Evolutionary conservation across 2,888 invertebrate genomes (phyloP).

Genomic region (Agonopterix alstromeriana): DNA sequence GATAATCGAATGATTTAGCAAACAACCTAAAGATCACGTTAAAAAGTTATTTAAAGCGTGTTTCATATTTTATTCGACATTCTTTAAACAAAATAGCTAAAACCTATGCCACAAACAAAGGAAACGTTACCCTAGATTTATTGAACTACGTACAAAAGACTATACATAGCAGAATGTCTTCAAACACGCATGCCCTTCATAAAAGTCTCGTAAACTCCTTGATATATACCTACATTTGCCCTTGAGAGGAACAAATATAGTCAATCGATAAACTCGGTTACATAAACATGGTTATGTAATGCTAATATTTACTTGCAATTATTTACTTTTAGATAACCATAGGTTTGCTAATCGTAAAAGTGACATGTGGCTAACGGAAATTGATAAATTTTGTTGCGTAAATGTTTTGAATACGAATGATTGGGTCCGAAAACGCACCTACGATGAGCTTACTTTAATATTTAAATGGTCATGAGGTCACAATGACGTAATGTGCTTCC

Average conservation of each 20-base stretch:
- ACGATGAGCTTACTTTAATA: no score
- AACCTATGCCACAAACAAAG: no score
- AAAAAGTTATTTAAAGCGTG: no score
- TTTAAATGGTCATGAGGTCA: no score
- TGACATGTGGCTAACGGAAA: background rate
- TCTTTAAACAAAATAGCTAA: no score
- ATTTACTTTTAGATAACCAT: constrained; percentile 2
- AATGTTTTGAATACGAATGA: background rate
- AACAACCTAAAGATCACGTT: no score
- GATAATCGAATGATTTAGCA: no score
- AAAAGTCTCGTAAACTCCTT: background rate
- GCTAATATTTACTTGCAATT: background rate
- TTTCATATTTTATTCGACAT: no score
- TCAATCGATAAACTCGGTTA: constrained; percentile 1
- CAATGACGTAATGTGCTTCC: no score
- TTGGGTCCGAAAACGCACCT: background rate
- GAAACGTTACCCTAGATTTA: no score
- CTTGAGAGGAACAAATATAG: constrained; percentile 2
- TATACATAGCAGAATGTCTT: no score
- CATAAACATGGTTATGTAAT: background rate
- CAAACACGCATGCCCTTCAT: background rate
- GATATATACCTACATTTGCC: background rate
- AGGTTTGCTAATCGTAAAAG: background rate
- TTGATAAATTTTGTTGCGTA: background rate
- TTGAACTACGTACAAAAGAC: no score